Evolutionary conservation across 2,797 vertebrate genomes (phyloP).

Genomic region (Gallinago solitaria): DNA sequence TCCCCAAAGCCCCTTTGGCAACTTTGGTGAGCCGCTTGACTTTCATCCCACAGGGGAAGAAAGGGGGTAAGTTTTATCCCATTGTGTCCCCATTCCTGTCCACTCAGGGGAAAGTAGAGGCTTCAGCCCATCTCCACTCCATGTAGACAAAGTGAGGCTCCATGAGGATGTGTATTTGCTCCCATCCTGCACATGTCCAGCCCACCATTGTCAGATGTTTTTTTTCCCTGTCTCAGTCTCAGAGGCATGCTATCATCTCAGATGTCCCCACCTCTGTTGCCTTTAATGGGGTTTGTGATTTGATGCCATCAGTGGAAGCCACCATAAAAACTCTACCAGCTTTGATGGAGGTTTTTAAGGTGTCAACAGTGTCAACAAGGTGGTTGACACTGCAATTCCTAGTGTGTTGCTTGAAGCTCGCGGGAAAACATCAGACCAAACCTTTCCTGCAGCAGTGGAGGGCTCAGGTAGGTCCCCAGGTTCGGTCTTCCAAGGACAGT

Average conservation of each 20-base stretch:
- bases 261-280: not conserved
- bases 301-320: not conserved
- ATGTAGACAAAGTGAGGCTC: not conserved
- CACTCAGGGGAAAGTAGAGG: not conserved
- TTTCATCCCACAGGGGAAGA: not conserved
- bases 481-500: not conserved
- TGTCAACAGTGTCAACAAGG: too few species aligned
- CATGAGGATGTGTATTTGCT: not conserved
- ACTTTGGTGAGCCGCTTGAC: not conserved
- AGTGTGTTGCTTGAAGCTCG: not conserved
- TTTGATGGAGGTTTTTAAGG: not conserved
- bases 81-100: not conserved
- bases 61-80: not conserved
- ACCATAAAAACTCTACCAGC: not conserved
- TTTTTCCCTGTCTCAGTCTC: not conserved
- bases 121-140: not conserved
- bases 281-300: not conserved
- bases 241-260: not conserved
- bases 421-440: not conserved
- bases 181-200: not conserved
- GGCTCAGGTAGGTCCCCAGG: not conserved
- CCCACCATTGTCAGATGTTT: not conserved
- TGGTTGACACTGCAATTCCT: not conserved
- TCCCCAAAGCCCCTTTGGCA: not conserved
- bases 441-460: not conserved